phyloP scores from a whole-genome alignment of 2,888 invertebrate species.

The Candidula unifasciata region DNA sequence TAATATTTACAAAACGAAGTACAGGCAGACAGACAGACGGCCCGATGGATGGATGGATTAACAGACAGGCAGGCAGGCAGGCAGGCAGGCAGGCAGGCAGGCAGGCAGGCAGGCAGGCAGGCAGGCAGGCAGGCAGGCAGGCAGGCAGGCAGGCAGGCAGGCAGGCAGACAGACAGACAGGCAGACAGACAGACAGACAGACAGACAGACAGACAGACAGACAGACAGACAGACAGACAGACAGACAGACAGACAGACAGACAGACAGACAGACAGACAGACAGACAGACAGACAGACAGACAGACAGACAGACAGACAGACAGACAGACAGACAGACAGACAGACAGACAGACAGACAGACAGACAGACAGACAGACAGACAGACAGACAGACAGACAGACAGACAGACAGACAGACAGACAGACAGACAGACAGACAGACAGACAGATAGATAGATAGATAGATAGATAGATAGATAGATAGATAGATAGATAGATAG shows the following conservation, averaged over 20 bases:
- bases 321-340: slow-evolving; percentile 25
- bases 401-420: slow-evolving; percentile 36
- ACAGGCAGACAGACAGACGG: too few species aligned
- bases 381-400: slow-evolving; percentile 29
- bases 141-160: background rate
- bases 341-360: slow-evolving; percentile 37
- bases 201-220: slow-evolving; percentile 8
- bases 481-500: slow-evolving; percentile 2
- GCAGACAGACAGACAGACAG: slow-evolving; percentile 4
- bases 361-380: slow-evolving; percentile 40
- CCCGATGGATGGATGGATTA: too few species aligned
- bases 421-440: slow-evolving; percentile 36
- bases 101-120: background rate
- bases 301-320: slow-evolving; percentile 21
- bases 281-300: slow-evolving; percentile 39
- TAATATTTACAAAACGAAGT: too few species aligned
- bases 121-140: background rate
- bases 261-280: slow-evolving; percentile 39
- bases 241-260: slow-evolving; percentile 7
- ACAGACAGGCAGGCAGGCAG: background rate
- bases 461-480: slow-evolving; percentile 8
- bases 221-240: slow-evolving; percentile 8
- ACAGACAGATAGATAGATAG: slow-evolving; percentile 4
- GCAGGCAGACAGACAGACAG: slow-evolving; percentile 1
- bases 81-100: background rate